Conservation (phyloP, 2,797 vertebrate genomes). For the Pseudopleuronectes americanus region DNA sequence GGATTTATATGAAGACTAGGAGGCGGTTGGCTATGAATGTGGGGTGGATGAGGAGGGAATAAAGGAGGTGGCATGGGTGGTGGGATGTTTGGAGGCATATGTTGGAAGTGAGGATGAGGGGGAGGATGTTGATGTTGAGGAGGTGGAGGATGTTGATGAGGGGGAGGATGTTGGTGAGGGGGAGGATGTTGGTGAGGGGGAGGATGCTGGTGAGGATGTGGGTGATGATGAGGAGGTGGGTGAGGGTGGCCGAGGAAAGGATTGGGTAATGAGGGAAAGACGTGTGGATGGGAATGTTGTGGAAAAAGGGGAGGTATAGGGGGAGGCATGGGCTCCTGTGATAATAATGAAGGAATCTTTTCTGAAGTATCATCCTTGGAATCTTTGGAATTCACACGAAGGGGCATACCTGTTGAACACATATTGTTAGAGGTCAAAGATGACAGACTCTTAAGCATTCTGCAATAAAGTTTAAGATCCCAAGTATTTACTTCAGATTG, state of each 20-base stretch:
- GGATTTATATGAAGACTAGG: slow-evolving; percentile 90
- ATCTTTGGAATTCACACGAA: slow-evolving; percentile 84
- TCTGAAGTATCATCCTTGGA: slow-evolving; percentile 72
- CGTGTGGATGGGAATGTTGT: slow-evolving; percentile 75
- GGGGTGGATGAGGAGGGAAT: slow-evolving; percentile 81
- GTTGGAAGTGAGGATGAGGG: slow-evolving; percentile 76
- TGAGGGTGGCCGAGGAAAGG: slow-evolving; percentile 84
- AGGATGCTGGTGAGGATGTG: slow-evolving; percentile 50
- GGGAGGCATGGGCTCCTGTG: slow-evolving; percentile 54
- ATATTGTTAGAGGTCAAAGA: slow-evolving; percentile 7
- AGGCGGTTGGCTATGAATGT: slow-evolving; percentile 77
- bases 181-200: no score
- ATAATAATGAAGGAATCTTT: slow-evolving; percentile 70
- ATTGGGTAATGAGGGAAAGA: slow-evolving; percentile 82
- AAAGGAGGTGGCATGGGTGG: slow-evolving; percentile 81
- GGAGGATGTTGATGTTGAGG: slow-evolving; percentile 53
- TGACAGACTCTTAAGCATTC: not conserved
- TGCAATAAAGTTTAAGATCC: not conserved
- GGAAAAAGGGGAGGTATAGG: slow-evolving; percentile 53
- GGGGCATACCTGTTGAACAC: slow-evolving; percentile 85
- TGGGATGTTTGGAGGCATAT: slow-evolving; percentile 81
- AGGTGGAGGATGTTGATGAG: slow-evolving; percentile 59
- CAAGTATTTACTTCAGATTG: not conserved
- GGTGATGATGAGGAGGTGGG: slow-evolving; percentile 75
- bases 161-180: no score